A percentile compares a stretch with the other conserved stretches of the same genome.
Conservation (phyloP, 2,888 invertebrate genomes). For the Hypercompe scribonia region DNA sequence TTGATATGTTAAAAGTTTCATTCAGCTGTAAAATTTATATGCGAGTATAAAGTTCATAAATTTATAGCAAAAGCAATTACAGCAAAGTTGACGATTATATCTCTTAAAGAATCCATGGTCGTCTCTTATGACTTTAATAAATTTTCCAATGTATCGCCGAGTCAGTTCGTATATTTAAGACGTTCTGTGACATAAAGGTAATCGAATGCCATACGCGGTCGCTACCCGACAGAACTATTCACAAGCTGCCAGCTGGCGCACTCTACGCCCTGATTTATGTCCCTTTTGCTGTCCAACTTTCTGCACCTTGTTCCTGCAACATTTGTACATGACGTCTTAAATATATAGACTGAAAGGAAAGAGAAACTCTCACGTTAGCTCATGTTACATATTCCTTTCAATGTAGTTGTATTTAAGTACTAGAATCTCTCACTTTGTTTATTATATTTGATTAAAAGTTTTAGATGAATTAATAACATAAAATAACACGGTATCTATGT, state of each 20-base stretch:
- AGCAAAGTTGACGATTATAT: constrained; percentile 6
- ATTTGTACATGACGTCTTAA: constrained; percentile 81
- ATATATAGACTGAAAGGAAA: constrained; percentile 69
- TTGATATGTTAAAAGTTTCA: not conserved
- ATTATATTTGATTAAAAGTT: not conserved
- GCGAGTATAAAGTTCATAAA: not conserved
- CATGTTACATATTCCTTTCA: constrained; percentile 36
- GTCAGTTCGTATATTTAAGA: constrained; percentile 28
- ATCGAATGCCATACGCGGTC: constrained; percentile 83
- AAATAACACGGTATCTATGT: not conserved
- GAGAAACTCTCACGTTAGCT: constrained; percentile 55
- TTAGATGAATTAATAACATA: not conserved
- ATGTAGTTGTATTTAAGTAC: constrained; percentile 37
- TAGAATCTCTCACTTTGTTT: constrained; percentile 11
- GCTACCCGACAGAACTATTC: constrained; percentile 76
- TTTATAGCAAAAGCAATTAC: not conserved
- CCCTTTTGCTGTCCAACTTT: constrained; percentile 79
- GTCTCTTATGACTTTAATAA: constrained; percentile 22
- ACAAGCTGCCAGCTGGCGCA: constrained; percentile 72
- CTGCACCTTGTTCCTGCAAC: constrained; percentile 82
- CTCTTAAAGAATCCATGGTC: constrained; percentile 7
- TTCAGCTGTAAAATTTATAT: not conserved
- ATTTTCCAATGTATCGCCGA: constrained; percentile 38
- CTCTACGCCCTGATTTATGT: constrained; percentile 79
- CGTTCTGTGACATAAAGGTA: constrained; percentile 64